Evolutionary conservation across 2,113 vertebrate genomes (phyloP), one percentile per base, ranked within the genome.

Genomic region (Australoheros scitulus): DNA sequence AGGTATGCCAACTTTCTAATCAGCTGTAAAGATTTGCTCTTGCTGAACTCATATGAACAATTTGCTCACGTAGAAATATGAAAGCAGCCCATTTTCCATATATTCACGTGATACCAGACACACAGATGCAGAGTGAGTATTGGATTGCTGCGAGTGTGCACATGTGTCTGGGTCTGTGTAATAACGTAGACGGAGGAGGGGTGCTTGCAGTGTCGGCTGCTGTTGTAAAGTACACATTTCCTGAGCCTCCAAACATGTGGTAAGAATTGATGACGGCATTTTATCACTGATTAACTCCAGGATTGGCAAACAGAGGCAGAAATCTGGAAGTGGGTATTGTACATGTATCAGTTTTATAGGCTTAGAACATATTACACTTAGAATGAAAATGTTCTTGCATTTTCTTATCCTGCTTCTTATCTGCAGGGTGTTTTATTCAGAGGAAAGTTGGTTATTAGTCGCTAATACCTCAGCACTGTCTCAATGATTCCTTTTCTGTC

Each of bases 171-270:
- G 14, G 20, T 38, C 74, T 80, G 76, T 82, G 81, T 78, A 76
- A 76, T 63, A 52, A 76, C 83, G 83, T 58, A 9, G 14, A 63
- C 60, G 36, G 38, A 55, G 77, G 65, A 68, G 79, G 81, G 84
- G 63, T 65, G 56, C 61, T 77, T 76, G 75, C 83, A 80, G 38
- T 34, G 74, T 84, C 61, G 80, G 87, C 88, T 80, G 78, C 88
- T 85, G 91, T 90, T 93, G 50, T 92, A 88, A 91, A 90, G 88
- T 75, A 81, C 79, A 61, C 26, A 81, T 87, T 89, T 90, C 57
- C 82, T 56, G 70, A 86, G 82, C 83, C 65, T 90, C 64, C 77
- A 86, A 80, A 90, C 93, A 93, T 88, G 87, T 94, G 92, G 92
- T 86, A 83, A n/a, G 77, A 79, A 89, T 92, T 93, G 59, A 60